phyloP scores from a whole-genome alignment of 1,140 invertebrate genomes.

The Drosophila aff. region DNA sequence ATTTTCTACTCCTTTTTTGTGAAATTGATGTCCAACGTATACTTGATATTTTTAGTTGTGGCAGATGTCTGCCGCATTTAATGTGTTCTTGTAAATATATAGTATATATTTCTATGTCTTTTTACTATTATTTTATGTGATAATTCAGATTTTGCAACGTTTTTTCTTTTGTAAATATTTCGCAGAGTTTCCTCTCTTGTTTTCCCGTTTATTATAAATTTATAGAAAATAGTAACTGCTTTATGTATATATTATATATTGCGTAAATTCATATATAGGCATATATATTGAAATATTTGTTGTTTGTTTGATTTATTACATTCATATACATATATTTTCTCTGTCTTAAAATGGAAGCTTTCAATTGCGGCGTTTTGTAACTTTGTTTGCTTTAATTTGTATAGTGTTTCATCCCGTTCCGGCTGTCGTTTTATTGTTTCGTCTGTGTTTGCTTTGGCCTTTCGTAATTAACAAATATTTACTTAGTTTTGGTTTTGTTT shows the following conservation, averaged over 20 bases:
- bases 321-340: conserved; percentile 45
- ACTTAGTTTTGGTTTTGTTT: conserved; percentile 28
- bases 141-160: conserved; percentile 1
- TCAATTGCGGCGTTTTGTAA: conserved; percentile 81
- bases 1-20: not conserved
- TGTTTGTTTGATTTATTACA: conserved; percentile 31
- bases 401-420: conserved; percentile 28
- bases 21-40: not conserved
- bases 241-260: conserved; percentile 52
- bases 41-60: conserved; percentile 7
- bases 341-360: conserved; percentile 78
- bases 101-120: conserved; percentile 3
- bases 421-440: conserved; percentile 18
- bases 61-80: conserved; percentile 5
- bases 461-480: conserved; percentile 66
- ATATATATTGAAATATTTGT: conserved; percentile 47
- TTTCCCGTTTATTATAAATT: conserved; percentile 34
- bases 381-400: conserved; percentile 76
- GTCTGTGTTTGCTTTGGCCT: conserved; percentile 30
- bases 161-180: conserved; percentile 20
- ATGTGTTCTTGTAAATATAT: conserved; percentile 9
- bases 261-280: conserved; percentile 50
- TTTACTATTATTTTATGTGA: conserved; percentile 5
- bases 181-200: conserved; percentile 1
- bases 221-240: conserved; percentile 70